Percentiles rank a stretch among this genome's conserved stretches.
Conservation (phyloP, 2,888 invertebrate genomes). For the Parnassius apollo region DNA sequence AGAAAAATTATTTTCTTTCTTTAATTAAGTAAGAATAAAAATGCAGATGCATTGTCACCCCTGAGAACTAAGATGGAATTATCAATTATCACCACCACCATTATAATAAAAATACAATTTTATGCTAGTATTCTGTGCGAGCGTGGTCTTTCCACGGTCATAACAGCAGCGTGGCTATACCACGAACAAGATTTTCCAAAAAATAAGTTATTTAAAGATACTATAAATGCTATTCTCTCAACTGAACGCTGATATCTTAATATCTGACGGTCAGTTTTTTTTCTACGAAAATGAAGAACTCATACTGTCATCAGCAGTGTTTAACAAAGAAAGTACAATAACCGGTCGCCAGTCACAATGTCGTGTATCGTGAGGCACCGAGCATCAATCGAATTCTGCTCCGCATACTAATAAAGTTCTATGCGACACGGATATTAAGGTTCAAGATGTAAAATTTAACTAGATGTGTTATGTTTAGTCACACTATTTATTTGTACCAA, state of each 20-base stretch:
- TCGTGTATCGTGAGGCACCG: constrained; percentile 41
- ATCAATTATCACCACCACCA: no score
- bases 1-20: no score
- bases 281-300: not conserved
- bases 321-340: constrained; percentile 41
- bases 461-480: not conserved
- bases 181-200: no score
- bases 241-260: not conserved
- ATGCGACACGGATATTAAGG: constrained; percentile 31
- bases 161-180: not conserved
- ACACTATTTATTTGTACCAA: no score
- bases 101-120: no score
- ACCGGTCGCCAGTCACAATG: constrained; percentile 42
- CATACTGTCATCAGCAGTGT: constrained; percentile 2
- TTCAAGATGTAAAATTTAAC: not conserved
- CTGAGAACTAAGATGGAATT: no score
- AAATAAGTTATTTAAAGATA: no score
- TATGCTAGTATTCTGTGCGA: not conserved
- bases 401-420: constrained; percentile 52
- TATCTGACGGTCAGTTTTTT: not conserved
- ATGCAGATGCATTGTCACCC: no score
- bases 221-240: no score
- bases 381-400: constrained; percentile 48
- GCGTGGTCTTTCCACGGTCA: not conserved
- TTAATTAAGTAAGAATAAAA: no score